Conservation (phyloP, 2,797 vertebrate species). For the Benthosema pterotum region DNA sequence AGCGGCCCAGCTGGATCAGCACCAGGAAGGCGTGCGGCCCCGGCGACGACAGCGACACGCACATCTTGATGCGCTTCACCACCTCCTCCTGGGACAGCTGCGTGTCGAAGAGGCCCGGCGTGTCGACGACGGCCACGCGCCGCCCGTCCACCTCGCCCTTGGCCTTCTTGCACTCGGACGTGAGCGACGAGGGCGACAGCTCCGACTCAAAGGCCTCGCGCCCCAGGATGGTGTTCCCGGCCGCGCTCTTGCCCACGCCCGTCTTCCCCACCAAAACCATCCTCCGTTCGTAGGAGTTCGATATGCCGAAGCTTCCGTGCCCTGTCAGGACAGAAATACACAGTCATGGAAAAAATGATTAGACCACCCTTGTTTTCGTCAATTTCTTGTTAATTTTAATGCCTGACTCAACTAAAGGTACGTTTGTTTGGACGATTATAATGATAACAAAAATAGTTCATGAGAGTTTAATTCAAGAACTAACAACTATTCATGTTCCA, state of each 20-base stretch:
- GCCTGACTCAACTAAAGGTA: no score
- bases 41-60: constrained; percentile 51
- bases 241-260: constrained; percentile 61
- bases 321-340: no score
- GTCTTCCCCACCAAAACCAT: constrained; percentile 63
- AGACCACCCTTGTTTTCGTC: no score
- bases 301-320: no score
- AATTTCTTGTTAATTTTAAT: no score
- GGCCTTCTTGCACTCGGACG: constrained; percentile 50
- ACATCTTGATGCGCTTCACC: constrained; percentile 50
- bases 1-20: neutral
- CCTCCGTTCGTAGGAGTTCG: constrained; percentile 39
- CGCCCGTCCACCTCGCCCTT: constrained; percentile 23
- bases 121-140: constrained; percentile 47
- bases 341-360: no score
- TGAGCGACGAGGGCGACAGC: constrained; percentile 46
- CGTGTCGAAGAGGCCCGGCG: constrained; percentile 57
- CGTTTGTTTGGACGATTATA: no score
- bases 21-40: constrained; percentile 19
- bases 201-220: constrained; percentile 54
- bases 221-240: constrained; percentile 61
- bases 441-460: no score
- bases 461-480: no score
- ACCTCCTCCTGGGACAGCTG: constrained; percentile 49
- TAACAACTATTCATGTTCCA: no score